Evolutionary conservation across 2,113 vertebrate genomes (phyloP), one percentile per base, ranked within the genome.

Genomic region (Corvus hawaiiensis): DNA sequence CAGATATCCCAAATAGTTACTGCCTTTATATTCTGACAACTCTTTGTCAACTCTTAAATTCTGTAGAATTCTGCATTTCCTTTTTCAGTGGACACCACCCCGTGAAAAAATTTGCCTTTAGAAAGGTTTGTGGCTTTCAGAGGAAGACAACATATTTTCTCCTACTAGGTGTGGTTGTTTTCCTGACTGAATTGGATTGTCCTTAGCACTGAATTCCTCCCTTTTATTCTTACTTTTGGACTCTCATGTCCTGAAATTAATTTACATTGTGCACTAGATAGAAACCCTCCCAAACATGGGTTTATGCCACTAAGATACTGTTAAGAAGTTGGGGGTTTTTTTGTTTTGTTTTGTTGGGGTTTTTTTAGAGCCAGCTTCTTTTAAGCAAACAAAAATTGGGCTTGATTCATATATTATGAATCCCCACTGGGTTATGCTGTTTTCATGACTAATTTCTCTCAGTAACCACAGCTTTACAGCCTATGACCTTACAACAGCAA

Each of bases 371-470:
- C 30, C 55, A 93, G n/a, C 39, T 83, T 89, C 69, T 74, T 97
- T 96, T 94, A 97, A 95, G 91, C 85, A 97, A 97, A 97, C 78
- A 97, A 90, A 94, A 97, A 92, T 71, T 81, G 35, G 35, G 66
- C 92, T 89, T 96, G 86, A 94, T 92, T 98, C 93, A 94, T 95
- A 41, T 76, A 84, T 95, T 95, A 92, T 76, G 94, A 97, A 95
- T 97, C 88, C 97, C 97, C 95, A 86, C 85, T 92, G 97, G 59
- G 84, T 94, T 93, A 30, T 85, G 79, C 87, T 96, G 68, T 97
- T 98, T 98, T 97, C 94, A 96, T 97, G 97, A 98, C 97, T 97
- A 98, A 98, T 98, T 98, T 97, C 94, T 97, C 86, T 95, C 62
- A 61, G 87, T 97, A 97, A 97, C 98, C 97, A 95, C 96, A 96